Conservation (phyloP, 2,888 invertebrate species). For the Rhagonycha lutea region DNA sequence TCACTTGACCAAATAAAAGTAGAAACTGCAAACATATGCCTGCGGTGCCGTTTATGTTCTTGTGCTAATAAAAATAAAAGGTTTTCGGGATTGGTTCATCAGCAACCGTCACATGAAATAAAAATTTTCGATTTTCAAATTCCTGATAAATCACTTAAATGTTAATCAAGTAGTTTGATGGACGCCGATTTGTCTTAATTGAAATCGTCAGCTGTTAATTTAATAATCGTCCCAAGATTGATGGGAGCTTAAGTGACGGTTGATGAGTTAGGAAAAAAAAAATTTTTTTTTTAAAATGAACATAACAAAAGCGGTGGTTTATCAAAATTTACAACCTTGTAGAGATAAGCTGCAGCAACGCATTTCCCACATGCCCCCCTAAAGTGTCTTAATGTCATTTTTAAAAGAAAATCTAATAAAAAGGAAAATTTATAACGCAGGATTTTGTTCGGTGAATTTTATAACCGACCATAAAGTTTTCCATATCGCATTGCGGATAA, state of each 20-base stretch:
- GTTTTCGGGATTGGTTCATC: not conserved
- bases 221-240: not conserved
- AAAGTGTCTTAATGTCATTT: not conserved
- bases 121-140: not conserved
- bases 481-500: constrained; percentile 42
- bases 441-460: constrained; percentile 15
- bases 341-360: not conserved
- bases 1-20: not conserved
- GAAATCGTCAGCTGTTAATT: not conserved
- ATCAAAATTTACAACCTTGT: not conserved
- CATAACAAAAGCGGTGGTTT: not conserved
- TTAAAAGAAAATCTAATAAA: not conserved
- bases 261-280: not conserved
- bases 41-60: not conserved
- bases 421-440: constrained; percentile 7
- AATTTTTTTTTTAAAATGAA: not conserved
- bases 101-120: not conserved
- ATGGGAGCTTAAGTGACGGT: not conserved
- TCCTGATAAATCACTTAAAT: not conserved
- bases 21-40: not conserved
- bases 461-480: constrained; percentile 19
- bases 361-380: not conserved
- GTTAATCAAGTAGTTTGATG: not conserved
- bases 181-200: not conserved
- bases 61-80: not conserved